Evolutionary conservation across 2,797 vertebrate genomes (phyloP).

Genomic region (Euthynnus affinis): DNA sequence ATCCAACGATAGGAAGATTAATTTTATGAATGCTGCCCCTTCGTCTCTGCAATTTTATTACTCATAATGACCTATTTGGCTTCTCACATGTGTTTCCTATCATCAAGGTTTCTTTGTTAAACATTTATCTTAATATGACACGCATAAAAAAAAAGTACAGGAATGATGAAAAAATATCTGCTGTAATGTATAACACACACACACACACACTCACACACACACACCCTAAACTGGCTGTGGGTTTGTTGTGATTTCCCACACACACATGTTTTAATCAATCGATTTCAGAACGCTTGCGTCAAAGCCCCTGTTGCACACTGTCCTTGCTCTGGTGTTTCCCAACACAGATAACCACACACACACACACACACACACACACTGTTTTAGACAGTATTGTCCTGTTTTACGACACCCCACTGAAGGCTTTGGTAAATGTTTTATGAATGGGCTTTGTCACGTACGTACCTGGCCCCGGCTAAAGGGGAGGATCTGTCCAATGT

Average conservation of each 20-base stretch:
- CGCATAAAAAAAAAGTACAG: background rate
- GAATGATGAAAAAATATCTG: background rate
- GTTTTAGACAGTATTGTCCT: constrained; percentile 52
- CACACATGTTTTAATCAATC: constrained; percentile 48
- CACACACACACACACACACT: constrained; percentile 20
- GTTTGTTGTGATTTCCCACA: constrained; percentile 60
- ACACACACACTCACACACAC: background rate
- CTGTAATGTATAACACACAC: background rate
- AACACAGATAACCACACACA: constrained; percentile 67
- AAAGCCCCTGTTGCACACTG: constrained; percentile 70
- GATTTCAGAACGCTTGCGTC: constrained; percentile 69
- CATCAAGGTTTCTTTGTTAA: background rate
- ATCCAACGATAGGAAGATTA: constrained; percentile 52
- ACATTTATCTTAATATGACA: constrained; percentile 5
- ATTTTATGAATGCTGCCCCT: constrained; percentile 49
- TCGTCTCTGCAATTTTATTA: constrained; percentile 31
- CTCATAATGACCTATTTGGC: background rate
- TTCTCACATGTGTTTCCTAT: background rate
- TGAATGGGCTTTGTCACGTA: constrained; percentile 76
- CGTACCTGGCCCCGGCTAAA: constrained; percentile 69
- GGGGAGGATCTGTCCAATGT: constrained; percentile 74
- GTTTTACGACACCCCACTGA: constrained; percentile 63
- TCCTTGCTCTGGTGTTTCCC: constrained; percentile 76
- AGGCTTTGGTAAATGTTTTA: constrained; percentile 83
- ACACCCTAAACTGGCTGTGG: constrained; percentile 13